Evolutionary conservation across 2,797 vertebrate genomes (phyloP).

Genomic region (Leucoraja ocellata): DNA sequence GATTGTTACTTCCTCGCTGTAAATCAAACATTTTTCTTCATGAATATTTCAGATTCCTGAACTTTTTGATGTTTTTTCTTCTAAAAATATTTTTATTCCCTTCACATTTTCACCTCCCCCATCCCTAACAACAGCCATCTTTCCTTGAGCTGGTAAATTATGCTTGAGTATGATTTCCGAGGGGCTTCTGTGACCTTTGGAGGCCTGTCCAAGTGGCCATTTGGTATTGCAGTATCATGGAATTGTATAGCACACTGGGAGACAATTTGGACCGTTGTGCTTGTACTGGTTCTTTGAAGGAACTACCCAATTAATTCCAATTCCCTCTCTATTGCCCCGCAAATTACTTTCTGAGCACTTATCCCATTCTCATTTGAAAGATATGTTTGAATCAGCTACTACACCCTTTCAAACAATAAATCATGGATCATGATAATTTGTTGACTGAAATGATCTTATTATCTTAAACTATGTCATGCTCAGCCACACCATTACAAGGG

Average conservation of each 20-base stretch:
- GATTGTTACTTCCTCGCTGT: neutral
- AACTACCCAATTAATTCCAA: neutral
- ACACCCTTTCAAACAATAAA: neutral
- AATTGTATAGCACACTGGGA: neutral
- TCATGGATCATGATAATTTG: neutral
- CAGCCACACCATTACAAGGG: neutral
- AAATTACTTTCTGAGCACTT: neutral
- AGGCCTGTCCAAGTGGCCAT: neutral
- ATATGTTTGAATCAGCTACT: neutral
- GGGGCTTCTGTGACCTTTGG: too few species aligned
- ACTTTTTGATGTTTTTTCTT: constrained; percentile 28
- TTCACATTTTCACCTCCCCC: neutral
- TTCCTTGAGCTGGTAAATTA: neutral
- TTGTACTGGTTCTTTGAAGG: neutral
- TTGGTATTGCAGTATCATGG: neutral
- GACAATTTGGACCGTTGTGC: neutral
- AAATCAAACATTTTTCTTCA: constrained; percentile 5
- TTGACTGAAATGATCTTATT: neutral
- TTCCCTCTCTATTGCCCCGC: neutral
- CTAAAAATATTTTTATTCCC: neutral
- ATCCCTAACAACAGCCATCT: neutral
- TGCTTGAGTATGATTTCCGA: neutral
- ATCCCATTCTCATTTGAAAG: neutral
- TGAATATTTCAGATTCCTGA: constrained; percentile 33
- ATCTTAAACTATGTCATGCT: neutral